These are phyloP conservation scores for Eristalis arbustorum DNA, from an alignment of 2,888 invertebrate species.

Conservation along the genomic window DNA sequence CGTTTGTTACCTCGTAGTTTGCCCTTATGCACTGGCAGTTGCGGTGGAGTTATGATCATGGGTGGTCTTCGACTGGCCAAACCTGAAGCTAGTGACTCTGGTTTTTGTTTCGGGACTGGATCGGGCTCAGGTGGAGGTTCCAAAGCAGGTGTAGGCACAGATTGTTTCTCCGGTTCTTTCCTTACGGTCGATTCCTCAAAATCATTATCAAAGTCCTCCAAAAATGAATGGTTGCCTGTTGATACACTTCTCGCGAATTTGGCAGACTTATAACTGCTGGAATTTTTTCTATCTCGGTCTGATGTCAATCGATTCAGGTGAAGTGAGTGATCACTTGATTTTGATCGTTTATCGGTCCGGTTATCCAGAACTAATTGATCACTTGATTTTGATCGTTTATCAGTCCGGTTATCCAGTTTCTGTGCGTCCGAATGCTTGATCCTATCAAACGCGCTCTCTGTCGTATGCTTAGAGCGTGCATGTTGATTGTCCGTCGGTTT, in stretches of 20 bases:
- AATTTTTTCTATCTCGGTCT: not conserved
- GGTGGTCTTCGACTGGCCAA: constrained; percentile 70
- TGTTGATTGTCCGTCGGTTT: not conserved
- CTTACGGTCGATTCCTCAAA: not conserved
- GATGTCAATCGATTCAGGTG: not conserved
- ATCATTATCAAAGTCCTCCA: not conserved
- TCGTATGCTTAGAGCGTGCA: not conserved
- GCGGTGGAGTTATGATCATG: constrained; percentile 75
- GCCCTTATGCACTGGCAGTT: constrained; percentile 74
- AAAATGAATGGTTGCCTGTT: not conserved
- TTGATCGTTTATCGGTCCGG: not conserved
- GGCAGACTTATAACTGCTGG: constrained; percentile 11
- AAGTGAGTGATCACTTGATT: constrained; percentile 9
- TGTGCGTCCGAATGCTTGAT: constrained; percentile 25
- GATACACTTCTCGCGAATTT: constrained; percentile 29
- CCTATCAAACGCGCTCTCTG: constrained; percentile 13
- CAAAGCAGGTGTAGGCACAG: not conserved
- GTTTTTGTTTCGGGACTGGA: not conserved
- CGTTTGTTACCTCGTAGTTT: constrained; percentile 73
- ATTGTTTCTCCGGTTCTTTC: not conserved
- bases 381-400: not conserved
- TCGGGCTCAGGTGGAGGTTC: not conserved
- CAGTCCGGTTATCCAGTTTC: not conserved
- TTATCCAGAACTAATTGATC: not conserved
- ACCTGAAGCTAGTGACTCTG: not conserved